Conservation (phyloP, 2,113 vertebrate species). For the Struthidea cinerea region DNA sequence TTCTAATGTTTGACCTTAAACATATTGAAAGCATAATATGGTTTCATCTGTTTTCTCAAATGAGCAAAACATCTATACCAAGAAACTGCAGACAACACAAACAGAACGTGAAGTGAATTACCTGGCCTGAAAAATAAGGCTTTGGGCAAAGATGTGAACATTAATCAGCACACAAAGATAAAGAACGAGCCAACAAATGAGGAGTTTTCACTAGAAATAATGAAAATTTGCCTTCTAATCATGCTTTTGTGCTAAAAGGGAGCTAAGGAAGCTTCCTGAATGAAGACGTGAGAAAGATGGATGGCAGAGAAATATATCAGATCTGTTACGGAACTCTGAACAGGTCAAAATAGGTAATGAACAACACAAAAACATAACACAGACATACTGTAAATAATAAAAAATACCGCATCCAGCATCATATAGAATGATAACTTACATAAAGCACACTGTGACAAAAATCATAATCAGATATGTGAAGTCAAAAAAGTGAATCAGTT, state of each 20-base stretch:
- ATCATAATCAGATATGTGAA: not conserved
- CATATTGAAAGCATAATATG: not conserved
- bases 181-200: not conserved
- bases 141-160: conserved; percentile 14
- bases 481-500: not conserved
- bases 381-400: not conserved
- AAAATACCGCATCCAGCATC: not conserved
- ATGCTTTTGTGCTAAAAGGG: not conserved
- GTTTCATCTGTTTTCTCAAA: conserved; percentile 38
- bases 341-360: not conserved
- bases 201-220: not conserved
- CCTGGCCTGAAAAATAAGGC: conserved; percentile 37
- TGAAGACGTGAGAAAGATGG: not conserved
- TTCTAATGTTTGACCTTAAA: conserved; percentile 54
- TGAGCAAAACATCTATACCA: not conserved
- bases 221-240: conserved; percentile 2
- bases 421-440: not conserved
- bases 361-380: not conserved
- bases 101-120: conserved; percentile 28
- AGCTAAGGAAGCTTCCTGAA: not conserved
- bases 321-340: not conserved
- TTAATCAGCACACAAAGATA: conserved; percentile 8
- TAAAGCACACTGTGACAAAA: not conserved
- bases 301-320: not conserved
- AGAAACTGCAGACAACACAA: conserved; percentile 10